Evolutionary conservation across 1,140 invertebrate genomes (phyloP), one percentile per base, ranked within the genome.

Genomic region (Coptotermes formosanus): DNA sequence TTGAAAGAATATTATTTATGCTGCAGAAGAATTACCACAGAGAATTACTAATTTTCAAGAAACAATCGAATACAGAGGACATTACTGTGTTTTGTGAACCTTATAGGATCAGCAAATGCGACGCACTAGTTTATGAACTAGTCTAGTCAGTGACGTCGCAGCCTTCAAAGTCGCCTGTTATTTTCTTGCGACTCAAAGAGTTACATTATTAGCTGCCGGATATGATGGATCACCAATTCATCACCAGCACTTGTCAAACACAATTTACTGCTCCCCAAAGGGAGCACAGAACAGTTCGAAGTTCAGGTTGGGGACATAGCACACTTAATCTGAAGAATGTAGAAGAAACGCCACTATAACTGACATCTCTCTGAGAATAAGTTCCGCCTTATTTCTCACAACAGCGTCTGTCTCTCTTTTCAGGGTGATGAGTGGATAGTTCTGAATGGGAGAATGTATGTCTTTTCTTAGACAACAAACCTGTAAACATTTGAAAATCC

Each of bases 191-290:
- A 75, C n/a, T 75, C n/a, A 25, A 30, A 11, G 14, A 25, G 64
- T 75, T 75, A 0, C 14, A 75, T 75, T 75, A 75, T 75, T 30
- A 30, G 64, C n/a, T n/a, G 64, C 64, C 25, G 64, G n/a, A 6
- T 25, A 12, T 75, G 64, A 75, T 30, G 64, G 64, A 75, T 75
- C 64, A 75, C 64, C 64, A 75, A 75, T 75, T 75, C 64, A 75
- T 75, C 64, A 75, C 14, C 64, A 75, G n/a, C 25, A 75, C 8
- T 75, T 75, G 64, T 75, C 64, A 75, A 75, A 75, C 64, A 75
- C 64, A 75, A 75, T 75, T 75, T 75, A 75, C 64, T n/a, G 64
- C 25, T 30, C n/a, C n/a, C 64, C 64, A n/a, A 75, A 30, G 64
- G 14, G 25, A 30, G 64, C 25, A 12, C 45, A 9, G 14, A 6